phyloP scores from a whole-genome alignment of 2,888 invertebrate species.

The Eupithecia subfuscata region DNA sequence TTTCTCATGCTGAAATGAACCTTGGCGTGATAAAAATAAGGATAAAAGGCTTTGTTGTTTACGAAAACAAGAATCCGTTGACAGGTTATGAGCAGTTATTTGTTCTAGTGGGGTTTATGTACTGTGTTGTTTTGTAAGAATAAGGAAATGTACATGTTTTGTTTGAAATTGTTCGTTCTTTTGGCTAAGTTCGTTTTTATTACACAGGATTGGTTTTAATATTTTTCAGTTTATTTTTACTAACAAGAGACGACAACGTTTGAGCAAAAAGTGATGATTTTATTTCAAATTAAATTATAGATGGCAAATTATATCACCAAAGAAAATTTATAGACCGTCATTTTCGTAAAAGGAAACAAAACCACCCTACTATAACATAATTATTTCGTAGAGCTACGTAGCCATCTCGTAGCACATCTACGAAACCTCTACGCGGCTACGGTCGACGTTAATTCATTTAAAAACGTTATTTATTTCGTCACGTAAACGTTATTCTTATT shows the following conservation, averaged over 20 bases:
- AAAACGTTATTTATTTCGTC: conserved; percentile 10
- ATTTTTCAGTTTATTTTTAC: not conserved
- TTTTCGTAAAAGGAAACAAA: not conserved
- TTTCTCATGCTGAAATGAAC: conserved; percentile 47
- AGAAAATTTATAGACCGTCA: not conserved
- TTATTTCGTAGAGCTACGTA: conserved; percentile 51
- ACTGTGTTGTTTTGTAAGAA: conserved; percentile 29
- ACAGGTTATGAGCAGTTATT: conserved; percentile 73
- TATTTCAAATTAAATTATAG: not conserved
- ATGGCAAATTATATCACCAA: not conserved
- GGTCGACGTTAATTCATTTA: not conserved
- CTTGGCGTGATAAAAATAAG: conserved; percentile 47
- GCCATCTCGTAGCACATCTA: conserved; percentile 50
- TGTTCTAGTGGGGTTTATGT: conserved; percentile 51
- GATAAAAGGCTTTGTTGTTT: conserved; percentile 32
- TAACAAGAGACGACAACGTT: not conserved
- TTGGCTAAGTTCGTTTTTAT: not conserved
- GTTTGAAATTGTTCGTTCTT: conserved; percentile 1
- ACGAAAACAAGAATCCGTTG: conserved; percentile 56
- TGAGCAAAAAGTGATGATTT: not conserved
- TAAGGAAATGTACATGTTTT: conserved; percentile 25
- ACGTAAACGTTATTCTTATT: conserved; percentile 28
- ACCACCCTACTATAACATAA: not conserved
- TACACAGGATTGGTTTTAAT: too few species aligned
- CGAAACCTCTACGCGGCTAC: conserved; percentile 28